Evolutionary conservation across 2,888 invertebrate genomes (phyloP).

Genomic region (Clostera curtula): DNA sequence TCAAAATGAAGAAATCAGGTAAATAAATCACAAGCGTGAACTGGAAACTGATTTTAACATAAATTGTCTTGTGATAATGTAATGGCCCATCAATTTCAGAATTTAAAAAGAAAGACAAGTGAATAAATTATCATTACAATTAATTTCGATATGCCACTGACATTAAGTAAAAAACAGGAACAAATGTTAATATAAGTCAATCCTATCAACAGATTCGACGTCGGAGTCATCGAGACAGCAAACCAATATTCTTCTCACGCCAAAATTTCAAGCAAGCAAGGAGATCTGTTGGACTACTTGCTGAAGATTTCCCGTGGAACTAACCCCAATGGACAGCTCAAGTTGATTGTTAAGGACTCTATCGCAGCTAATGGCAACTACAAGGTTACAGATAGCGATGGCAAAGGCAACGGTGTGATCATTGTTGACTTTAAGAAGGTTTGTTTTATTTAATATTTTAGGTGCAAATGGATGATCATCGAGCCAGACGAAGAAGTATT

Average conservation of each 20-base stretch:
- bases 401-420: slow-evolving; percentile 77
- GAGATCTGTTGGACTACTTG: slow-evolving; percentile 72
- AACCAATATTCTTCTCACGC: slow-evolving; percentile 68
- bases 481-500: too few relatives aligned
- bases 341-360: slow-evolving; percentile 75
- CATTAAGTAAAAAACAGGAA: too few relatives aligned
- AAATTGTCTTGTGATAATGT: too few relatives aligned
- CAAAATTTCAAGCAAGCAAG: slow-evolving; percentile 56
- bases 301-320: slow-evolving; percentile 60
- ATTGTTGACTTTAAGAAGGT: slow-evolving; percentile 75
- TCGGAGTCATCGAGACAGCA: slow-evolving; percentile 55
- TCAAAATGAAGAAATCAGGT: slow-evolving; percentile 75
- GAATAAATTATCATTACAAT: too few relatives aligned
- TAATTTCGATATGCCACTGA: too few relatives aligned
- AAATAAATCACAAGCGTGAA: too few relatives aligned
- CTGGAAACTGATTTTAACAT: too few relatives aligned
- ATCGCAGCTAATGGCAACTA: slow-evolving; percentile 78
- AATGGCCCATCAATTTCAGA: too few relatives aligned
- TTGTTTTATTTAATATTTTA: slow-evolving; percentile 5
- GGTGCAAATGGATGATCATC: too few relatives aligned
- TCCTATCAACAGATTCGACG: slow-evolving; percentile 47
- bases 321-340: slow-evolving; percentile 64
- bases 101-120: too few relatives aligned
- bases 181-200: too few relatives aligned
- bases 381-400: slow-evolving; percentile 74